Conservation (phyloP, 2,888 invertebrate species). For the Eutolmus rufibarbis region DNA sequence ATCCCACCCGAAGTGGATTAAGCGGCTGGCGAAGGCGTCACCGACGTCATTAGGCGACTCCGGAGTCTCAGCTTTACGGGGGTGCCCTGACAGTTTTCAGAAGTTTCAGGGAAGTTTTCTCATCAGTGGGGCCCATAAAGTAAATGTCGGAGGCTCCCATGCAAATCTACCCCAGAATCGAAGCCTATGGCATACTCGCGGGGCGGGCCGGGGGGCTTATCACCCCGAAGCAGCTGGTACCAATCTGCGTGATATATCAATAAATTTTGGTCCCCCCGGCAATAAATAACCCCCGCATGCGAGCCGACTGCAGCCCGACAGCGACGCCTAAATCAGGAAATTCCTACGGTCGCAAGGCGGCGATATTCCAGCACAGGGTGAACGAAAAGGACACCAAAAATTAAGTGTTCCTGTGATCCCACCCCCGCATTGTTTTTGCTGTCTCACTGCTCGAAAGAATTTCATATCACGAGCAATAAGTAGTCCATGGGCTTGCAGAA, state of each 20-base stretch:
- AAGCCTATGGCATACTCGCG: not conserved
- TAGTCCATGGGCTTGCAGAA: not conserved
- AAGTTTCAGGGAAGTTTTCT: conserved; percentile 26
- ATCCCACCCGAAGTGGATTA: conserved; percentile 25
- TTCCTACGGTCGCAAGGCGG: not conserved
- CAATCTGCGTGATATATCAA: conserved; percentile 53
- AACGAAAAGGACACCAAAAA: conserved; percentile 27
- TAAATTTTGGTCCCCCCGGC: conserved; percentile 50
- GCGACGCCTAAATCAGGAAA: not conserved
- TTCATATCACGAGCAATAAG: conserved; percentile 34
- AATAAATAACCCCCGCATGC: conserved; percentile 50
- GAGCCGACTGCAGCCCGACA: not conserved
- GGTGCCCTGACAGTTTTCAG: conserved; percentile 2
- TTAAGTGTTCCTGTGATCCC: not conserved
- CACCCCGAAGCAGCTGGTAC: conserved; percentile 51
- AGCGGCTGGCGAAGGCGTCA: not conserved
- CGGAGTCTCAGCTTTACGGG: not conserved
- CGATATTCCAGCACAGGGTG: not conserved
- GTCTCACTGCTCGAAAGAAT: conserved; percentile 2
- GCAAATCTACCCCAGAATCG: conserved; percentile 14
- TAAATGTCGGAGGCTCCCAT: conserved; percentile 22
- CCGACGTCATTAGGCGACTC: not conserved
- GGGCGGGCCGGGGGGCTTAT: conserved; percentile 46
- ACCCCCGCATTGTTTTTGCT: not conserved
- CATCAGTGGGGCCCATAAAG: conserved; percentile 22